A percentile compares a stretch with the other conserved stretches of the same genome.
Conservation (phyloP, 2,888 invertebrate species). For the Netelia melanura region DNA sequence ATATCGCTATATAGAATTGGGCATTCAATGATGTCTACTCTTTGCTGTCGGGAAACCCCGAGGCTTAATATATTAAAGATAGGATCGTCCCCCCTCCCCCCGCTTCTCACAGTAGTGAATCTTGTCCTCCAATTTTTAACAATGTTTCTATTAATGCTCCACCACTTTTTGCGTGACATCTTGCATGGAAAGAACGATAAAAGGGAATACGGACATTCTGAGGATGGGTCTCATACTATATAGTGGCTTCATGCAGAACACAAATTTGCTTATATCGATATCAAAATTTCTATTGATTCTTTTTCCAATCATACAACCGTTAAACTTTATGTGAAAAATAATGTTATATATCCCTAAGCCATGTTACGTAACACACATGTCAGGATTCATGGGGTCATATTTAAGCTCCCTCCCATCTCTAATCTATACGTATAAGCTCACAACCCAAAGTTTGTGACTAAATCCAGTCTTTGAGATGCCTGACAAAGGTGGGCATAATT, state of each 20-base stretch:
- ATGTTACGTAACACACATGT: constrained; percentile 50
- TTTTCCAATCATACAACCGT: constrained; percentile 14
- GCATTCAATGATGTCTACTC: constrained; percentile 75
- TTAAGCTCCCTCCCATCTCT: constrained; percentile 56
- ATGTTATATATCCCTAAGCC: constrained; percentile 42
- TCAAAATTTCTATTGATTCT: constrained; percentile 35
- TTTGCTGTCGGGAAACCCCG: not conserved
- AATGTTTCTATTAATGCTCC: not conserved
- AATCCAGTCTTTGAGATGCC: constrained; percentile 12
- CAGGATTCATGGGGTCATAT: not conserved
- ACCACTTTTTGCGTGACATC: constrained; percentile 39
- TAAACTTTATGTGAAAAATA: not conserved
- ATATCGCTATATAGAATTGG: constrained; percentile 82
- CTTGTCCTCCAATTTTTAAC: constrained; percentile 61
- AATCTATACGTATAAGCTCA: constrained; percentile 48
- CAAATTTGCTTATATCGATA: no score
- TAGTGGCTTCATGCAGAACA: constrained; percentile 26
- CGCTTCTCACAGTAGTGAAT: constrained; percentile 72
- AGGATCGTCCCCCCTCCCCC: not conserved
- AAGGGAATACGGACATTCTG: constrained; percentile 49
- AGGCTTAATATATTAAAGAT: constrained; percentile 15
- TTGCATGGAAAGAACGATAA: constrained; percentile 55
- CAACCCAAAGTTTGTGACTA: constrained; percentile 26
- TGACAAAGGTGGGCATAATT: not conserved
- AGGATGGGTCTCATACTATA: constrained; percentile 76